A percentile compares a stretch with the other conserved stretches of the same genome.
phyloP scores from a whole-genome alignment of 1,140 invertebrate species.

The Chironomus tepperi region DNA sequence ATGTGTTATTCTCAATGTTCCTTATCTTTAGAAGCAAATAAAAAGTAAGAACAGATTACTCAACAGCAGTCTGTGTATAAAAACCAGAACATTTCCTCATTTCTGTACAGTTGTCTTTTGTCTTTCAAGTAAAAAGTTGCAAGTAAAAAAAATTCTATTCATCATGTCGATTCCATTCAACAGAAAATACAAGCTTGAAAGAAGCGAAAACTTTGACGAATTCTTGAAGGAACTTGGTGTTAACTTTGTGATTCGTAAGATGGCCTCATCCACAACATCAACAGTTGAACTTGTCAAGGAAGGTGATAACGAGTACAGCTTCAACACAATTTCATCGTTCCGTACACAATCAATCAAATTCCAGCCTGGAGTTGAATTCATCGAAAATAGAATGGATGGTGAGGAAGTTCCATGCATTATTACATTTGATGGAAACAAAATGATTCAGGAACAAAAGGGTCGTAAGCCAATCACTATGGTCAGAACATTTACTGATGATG shows the following conservation, averaged over 20 bases:
- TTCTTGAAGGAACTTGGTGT: constrained; percentile 43
- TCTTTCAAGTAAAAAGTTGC: neutral
- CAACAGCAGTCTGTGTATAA: neutral
- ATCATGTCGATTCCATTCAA: neutral
- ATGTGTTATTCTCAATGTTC: no score
- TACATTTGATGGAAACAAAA: constrained; percentile 55
- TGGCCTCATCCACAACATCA: constrained; percentile 61
- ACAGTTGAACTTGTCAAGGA: constrained; percentile 54
- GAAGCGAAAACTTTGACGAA: neutral
- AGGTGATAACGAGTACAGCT: constrained; percentile 52
- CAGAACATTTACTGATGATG: constrained; percentile 45
- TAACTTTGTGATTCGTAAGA: constrained; percentile 61
- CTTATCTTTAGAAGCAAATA: neutral
- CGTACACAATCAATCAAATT: constrained; percentile 72
- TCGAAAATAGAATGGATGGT: constrained; percentile 74
- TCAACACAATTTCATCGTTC: constrained; percentile 72
- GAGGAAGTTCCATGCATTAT: constrained; percentile 62
- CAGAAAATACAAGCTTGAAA: neutral
- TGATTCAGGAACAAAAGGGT: constrained; percentile 58
- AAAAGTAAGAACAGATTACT: neutral
- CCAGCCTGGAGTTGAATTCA: constrained; percentile 69
- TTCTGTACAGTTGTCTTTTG: neutral
- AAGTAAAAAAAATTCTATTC: neutral
- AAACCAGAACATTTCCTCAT: neutral
- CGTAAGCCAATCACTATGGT: constrained; percentile 48